Conservation (phyloP, 2,113 vertebrate species). For the Chaenocephalus aceratus region DNA sequence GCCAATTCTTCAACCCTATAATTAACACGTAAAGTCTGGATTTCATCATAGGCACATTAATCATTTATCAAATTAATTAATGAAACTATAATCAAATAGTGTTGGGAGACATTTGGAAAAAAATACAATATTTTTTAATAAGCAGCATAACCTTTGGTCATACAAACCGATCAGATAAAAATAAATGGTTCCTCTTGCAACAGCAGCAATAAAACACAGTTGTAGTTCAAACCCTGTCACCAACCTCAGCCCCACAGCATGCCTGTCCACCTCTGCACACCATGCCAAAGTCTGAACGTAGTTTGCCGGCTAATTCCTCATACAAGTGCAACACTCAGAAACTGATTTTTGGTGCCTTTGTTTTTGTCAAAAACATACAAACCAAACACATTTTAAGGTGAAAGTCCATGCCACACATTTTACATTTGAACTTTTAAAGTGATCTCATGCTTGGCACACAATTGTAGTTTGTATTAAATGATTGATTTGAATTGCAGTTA, state of each 20-base stretch:
- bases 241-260: neutral
- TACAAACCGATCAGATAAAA: neutral
- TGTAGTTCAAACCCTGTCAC: neutral
- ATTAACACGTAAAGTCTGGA: neutral
- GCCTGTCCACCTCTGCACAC: neutral
- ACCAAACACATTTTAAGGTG: too few relatives aligned
- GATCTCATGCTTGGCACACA: too few relatives aligned
- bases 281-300: neutral
- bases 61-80: neutral
- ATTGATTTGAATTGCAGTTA: too few relatives aligned
- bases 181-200: neutral
- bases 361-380: too few relatives aligned
- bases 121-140: neutral
- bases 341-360: too few relatives aligned
- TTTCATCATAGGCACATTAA: neutral
- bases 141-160: neutral
- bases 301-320: neutral
- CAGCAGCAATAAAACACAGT: neutral
- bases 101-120: neutral
- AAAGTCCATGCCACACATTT: too few relatives aligned
- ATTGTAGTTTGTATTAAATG: too few relatives aligned
- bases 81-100: neutral
- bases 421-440: too few relatives aligned
- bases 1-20: neutral
- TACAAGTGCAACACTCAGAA: too few relatives aligned